phyloP scores from a whole-genome alignment of 2,888 invertebrate species.

The Heliconius ethilla region DNA sequence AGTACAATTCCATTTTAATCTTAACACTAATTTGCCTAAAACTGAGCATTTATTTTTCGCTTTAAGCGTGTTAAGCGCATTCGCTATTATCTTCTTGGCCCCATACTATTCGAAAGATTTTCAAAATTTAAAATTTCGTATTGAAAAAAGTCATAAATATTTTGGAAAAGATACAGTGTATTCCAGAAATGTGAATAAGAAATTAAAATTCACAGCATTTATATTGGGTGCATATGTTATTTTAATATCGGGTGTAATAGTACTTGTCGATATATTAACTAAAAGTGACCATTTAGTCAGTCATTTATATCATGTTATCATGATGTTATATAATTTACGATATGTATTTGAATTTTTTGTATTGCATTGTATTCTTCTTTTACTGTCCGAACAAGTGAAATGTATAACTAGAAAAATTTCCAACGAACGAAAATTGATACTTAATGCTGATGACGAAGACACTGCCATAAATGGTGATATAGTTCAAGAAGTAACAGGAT shows the following conservation, averaged over 20 bases:
- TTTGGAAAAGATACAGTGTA: background rate
- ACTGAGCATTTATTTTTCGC: background rate
- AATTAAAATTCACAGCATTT: background rate
- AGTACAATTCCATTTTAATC: background rate
- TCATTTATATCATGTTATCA: background rate
- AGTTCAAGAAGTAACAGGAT: constrained; percentile 3
- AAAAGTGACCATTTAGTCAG: background rate
- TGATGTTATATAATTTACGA: background rate
- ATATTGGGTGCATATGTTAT: background rate
- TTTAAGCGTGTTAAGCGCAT: background rate
- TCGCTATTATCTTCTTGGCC: background rate
- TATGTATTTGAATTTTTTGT: constrained; percentile 6
- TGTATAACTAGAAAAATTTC: constrained; percentile 24
- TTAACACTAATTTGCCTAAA: accelerated
- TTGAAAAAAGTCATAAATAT: background rate
- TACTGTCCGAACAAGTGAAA: constrained; percentile 26
- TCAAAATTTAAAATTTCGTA: background rate
- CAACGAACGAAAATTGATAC: background rate
- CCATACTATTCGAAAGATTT: constrained; percentile 3
- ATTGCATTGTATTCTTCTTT: background rate
- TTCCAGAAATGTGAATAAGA: background rate
- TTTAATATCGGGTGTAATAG: background rate
- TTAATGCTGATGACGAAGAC: background rate
- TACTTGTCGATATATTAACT: background rate
- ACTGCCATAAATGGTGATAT: background rate